phyloP scores from a whole-genome alignment of 1,140 invertebrate species.

The Bursaphelenchus mucronatus region DNA sequence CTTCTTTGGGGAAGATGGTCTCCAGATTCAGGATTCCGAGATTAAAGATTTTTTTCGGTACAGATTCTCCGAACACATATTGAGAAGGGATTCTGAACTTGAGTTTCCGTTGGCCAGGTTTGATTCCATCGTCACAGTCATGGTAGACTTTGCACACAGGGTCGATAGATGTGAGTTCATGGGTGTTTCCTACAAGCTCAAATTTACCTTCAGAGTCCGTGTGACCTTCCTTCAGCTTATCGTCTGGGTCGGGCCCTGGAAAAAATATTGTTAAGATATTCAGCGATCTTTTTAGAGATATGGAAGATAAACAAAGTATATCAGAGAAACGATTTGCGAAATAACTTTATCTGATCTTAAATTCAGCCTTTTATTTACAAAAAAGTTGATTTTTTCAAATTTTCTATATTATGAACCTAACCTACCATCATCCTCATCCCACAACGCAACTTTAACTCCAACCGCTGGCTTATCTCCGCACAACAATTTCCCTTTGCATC shows the following conservation, averaged over 20 bases:
- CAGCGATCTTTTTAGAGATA: not conserved
- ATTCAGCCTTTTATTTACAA: too few species aligned
- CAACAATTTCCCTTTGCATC: conserved; percentile 15
- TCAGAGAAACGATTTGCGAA: too few species aligned
- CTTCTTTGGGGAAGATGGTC: conserved; percentile 44
- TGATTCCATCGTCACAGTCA: conserved; percentile 51
- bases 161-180: conserved; percentile 49
- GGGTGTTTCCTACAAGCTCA: conserved; percentile 35
- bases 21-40: conserved; percentile 47
- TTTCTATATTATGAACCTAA: too few species aligned
- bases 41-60: conserved; percentile 36
- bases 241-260: conserved; percentile 44
- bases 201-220: conserved; percentile 42
- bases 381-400: too few species aligned
- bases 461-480: conserved; percentile 24
- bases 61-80: conserved; percentile 33
- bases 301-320: too few species aligned
- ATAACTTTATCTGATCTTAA: too few species aligned
- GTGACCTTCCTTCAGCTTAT: conserved; percentile 24
- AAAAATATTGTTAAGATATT: not conserved
- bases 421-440: conserved; percentile 25
- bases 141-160: conserved; percentile 51
- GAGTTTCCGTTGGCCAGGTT: conserved; percentile 47
- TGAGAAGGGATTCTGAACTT: conserved; percentile 46
- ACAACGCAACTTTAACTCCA: conserved; percentile 26